phyloP scores from a whole-genome alignment of 2,113 vertebrate species.

The Salvelinus fontinalis region DNA sequence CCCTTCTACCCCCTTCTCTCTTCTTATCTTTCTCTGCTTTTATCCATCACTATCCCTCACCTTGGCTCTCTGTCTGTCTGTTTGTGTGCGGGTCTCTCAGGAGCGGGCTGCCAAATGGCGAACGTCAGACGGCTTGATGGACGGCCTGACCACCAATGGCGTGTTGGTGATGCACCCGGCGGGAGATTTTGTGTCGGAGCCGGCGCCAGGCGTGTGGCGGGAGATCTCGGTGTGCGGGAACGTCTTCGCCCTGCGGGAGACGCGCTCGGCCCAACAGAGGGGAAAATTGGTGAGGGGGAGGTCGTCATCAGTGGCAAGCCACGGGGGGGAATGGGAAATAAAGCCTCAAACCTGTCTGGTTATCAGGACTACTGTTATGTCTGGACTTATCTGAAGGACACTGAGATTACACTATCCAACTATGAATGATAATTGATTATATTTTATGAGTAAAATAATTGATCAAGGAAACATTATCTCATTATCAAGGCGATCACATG shows the following conservation, averaged over 20 bases:
- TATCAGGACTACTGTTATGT: neutral
- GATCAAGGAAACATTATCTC: too few relatives aligned
- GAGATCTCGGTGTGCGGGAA: constrained; percentile 90
- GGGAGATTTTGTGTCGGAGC: constrained; percentile 82
- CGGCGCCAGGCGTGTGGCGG: constrained; percentile 82
- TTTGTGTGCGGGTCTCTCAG: constrained; percentile 54
- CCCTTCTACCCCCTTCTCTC: neutral
- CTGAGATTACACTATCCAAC: too few relatives aligned
- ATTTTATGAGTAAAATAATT: too few relatives aligned
- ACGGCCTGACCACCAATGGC: constrained; percentile 87
- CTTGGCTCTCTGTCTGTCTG: constrained; percentile 18
- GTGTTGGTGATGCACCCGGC: constrained; percentile 89
- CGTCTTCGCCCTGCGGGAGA: constrained; percentile 85
- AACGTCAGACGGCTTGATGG: constrained; percentile 86
- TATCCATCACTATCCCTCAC: constrained; percentile 10
- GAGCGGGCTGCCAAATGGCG: constrained; percentile 88
- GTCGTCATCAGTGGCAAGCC: too few relatives aligned
- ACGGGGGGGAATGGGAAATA: neutral
- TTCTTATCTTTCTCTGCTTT: neutral
- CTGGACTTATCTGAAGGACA: too few relatives aligned
- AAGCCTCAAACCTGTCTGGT: neutral
- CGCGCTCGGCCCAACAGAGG: constrained; percentile 85
- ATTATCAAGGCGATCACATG: too few relatives aligned
- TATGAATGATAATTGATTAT: too few relatives aligned
- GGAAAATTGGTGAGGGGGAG: constrained; percentile 81